phyloP scores from a whole-genome alignment of 2,888 invertebrate species.

The Crematogaster levior region DNA sequence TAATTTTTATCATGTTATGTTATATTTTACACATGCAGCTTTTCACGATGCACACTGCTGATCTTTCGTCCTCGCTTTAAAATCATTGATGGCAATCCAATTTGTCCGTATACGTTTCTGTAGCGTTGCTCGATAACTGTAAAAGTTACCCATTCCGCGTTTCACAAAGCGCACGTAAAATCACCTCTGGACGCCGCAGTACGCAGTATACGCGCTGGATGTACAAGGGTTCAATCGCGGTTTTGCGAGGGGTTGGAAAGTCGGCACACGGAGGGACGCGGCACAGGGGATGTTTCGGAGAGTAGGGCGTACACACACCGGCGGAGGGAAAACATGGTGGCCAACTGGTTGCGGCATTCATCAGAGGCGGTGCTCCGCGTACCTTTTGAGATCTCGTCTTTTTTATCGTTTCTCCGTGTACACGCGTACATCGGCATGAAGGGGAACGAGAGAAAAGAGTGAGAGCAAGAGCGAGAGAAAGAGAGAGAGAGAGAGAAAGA shows the following conservation, averaged over 20 bases:
- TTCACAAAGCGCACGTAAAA: constrained; percentile 49
- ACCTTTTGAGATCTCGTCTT: constrained; percentile 72
- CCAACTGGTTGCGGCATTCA: constrained; percentile 83
- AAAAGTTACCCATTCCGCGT: constrained; percentile 22
- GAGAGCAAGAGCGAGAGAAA: constrained; percentile 39
- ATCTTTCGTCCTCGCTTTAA: constrained; percentile 13
- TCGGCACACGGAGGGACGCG: constrained; percentile 67
- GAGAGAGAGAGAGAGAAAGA: constrained; percentile 51
- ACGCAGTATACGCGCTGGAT: constrained; percentile 43
- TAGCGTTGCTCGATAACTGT: constrained; percentile 31
- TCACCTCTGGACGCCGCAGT: constrained; percentile 38
- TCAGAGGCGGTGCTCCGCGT: constrained; percentile 82
- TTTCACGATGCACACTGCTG: not conserved
- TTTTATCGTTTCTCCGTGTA: constrained; percentile 66
- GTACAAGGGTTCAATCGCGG: constrained; percentile 75
- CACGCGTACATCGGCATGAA: constrained; percentile 59
- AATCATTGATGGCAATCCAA: constrained; percentile 31
- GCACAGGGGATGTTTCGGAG: constrained; percentile 68
- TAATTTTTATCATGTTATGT: not conserved
- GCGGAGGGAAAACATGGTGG: constrained; percentile 76
- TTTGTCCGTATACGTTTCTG: constrained; percentile 17
- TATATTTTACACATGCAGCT: not conserved
- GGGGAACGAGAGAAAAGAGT: constrained; percentile 26
- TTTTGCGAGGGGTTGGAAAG: constrained; percentile 73
- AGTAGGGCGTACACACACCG: constrained; percentile 70